Base-by-base conservation (phyloP, 30 jellyfish, hydroid and myxozoan species). In the Sanderia malayensis region DNA sequence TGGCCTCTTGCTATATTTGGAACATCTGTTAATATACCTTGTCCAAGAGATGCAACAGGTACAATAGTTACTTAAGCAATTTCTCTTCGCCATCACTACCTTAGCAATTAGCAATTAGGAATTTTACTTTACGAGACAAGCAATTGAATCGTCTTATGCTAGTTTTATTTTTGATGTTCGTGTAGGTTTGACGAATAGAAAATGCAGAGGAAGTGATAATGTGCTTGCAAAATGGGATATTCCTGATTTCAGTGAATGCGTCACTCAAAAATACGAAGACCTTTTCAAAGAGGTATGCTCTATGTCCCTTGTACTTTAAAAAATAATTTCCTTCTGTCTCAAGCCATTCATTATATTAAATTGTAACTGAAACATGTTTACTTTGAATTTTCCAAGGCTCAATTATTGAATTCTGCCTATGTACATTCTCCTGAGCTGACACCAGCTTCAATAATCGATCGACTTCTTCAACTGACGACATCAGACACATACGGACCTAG, bases 1-100 rank as follows among this genome's bases (percentile, higher is more conserved):
- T 93, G 99, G 99, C 99, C 99, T 13, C 92, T 93, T 25, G 99
- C 96, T 2, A 74, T 93, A 13, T 93, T 70, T 65, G 96, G 95
- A 31, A 85, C 99, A 8, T 73, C 94, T 18, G 99, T 93, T 1
- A 93, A 88, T 73, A 80, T 93, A 2, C 99, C 99, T 11, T 93
- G 99, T 61, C 99, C 99, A 69, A 66, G 96, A 60, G 86, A 80
- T 55, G 96, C 99, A 15, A 80, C 81, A 70, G 99, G 99, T 85
- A 65, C 45, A 87, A 24, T 2, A 6, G 2, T 30, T 4, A 3
- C 58, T 18, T 71, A 8, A 33, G 46, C 27, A 32, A 3, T 29
- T 64, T 23, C 29, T 64, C 8, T n/a, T n/a, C n/a, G n/a, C n/a
- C n/a, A n/a, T n/a, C n/a, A n/a, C n/a, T n/a, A n/a, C n/a, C n/a